These are phyloP conservation scores for Macrosteles quadrilineatus DNA, from an alignment of 1,140 invertebrate genomes.

Conservation along the genomic window DNA sequence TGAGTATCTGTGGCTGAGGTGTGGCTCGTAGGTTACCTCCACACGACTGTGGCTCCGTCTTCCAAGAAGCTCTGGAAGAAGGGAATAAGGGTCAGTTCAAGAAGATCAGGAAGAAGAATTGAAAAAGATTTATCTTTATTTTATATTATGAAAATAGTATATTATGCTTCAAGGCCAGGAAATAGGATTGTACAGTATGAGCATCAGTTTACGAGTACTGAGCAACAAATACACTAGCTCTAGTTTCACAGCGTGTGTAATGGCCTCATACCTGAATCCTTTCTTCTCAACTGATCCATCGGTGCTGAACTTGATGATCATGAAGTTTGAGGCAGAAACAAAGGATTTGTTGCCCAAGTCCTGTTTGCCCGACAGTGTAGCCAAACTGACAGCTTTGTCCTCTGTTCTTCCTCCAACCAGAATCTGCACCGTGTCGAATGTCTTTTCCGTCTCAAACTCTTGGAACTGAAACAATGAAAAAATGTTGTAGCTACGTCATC, in stretches of 20 bases:
- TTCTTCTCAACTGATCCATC: conserved; percentile 92
- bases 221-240: too few species aligned
- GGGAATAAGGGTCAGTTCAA: too few species aligned
- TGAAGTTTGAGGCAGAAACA: conserved; percentile 95
- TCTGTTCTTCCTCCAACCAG: conserved; percentile 93
- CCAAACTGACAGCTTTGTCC: conserved; percentile 87
- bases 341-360: conserved; percentile 80
- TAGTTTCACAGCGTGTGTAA: too few species aligned
- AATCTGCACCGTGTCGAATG: conserved; percentile 94
- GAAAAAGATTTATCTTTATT: too few species aligned
- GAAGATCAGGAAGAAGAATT: too few species aligned
- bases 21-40: conserved; percentile 81
- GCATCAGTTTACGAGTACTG: too few species aligned
- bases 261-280: conserved; percentile 79
- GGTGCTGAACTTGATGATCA: conserved; percentile 96
- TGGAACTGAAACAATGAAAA: conserved; percentile 81
- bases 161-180: too few species aligned
- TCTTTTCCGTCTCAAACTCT: conserved; percentile 96
- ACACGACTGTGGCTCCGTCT: conserved; percentile 88
- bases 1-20: conserved; percentile 78
- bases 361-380: conserved; percentile 87
- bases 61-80: conserved; percentile 80
- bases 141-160: too few species aligned
- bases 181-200: too few species aligned
- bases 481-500: too few species aligned